Evolutionary conservation across 2,797 vertebrate genomes (phyloP).

Genomic region (Parotocinclus haroldoi): DNA sequence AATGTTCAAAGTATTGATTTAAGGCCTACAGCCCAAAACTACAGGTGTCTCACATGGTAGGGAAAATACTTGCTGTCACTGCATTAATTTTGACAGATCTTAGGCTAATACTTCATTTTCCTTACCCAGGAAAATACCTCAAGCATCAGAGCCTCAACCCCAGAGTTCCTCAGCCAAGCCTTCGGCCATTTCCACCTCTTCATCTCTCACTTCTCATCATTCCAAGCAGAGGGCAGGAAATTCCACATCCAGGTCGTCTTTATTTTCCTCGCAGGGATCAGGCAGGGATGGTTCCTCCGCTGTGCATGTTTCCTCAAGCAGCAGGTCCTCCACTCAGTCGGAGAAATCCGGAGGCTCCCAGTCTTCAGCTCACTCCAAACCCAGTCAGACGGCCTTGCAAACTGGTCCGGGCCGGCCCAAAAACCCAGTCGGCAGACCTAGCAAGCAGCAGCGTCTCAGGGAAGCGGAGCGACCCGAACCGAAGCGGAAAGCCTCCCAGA

Average conservation of each 20-base stretch:
- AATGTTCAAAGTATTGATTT: no score
- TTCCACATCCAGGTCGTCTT: slow-evolving; percentile 63
- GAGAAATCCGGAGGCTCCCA: slow-evolving; percentile 74
- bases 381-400: slow-evolving; percentile 61
- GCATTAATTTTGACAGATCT: no score
- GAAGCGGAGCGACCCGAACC: slow-evolving; percentile 66
- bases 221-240: slow-evolving; percentile 71
- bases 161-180: slow-evolving; percentile 62
- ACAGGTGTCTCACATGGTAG: no score
- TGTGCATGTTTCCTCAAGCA: slow-evolving; percentile 61
- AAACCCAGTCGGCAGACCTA: slow-evolving; percentile 74
- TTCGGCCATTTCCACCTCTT: slow-evolving; percentile 62
- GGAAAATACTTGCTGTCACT: no score
- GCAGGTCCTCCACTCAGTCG: slow-evolving; percentile 62
- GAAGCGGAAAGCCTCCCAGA: slow-evolving; percentile 77
- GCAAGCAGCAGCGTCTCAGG: slow-evolving; percentile 75
- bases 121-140: slow-evolving; percentile 85
- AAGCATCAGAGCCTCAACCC: slow-evolving; percentile 74
- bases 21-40: no score
- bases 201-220: slow-evolving; percentile 60
- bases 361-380: slow-evolving; percentile 68
- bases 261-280: slow-evolving; percentile 66
- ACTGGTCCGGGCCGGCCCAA: slow-evolving; percentile 67
- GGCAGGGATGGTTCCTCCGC: slow-evolving; percentile 52
- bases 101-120: slow-evolving; percentile 2